Conservation (phyloP, 2,797 vertebrate genomes). For the Oreonectes daqikongensis region DNA sequence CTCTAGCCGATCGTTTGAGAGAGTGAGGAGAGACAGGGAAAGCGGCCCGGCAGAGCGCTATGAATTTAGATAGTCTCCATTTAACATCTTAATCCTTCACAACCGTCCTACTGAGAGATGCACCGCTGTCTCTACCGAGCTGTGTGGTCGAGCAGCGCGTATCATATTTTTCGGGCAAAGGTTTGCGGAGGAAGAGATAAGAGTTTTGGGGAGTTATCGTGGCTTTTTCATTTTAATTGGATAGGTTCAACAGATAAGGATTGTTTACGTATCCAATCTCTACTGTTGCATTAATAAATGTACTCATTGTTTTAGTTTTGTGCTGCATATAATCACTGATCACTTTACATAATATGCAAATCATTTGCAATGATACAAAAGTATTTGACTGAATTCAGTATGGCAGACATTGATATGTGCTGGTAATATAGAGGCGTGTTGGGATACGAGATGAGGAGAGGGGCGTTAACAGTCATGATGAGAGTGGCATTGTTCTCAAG, state of each 20-base stretch:
- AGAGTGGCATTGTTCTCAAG: conserved; percentile 79
- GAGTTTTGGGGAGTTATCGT: neutral
- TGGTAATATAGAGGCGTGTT: conserved; percentile 61
- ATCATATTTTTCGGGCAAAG: neutral
- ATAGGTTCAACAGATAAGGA: too few relatives aligned
- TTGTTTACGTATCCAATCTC: too few relatives aligned
- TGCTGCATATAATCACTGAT: neutral
- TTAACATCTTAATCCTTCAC: conserved; percentile 76
- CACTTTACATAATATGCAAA: conserved; percentile 24
- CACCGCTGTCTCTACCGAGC: conserved; percentile 53
- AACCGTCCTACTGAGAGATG: conserved; percentile 71
- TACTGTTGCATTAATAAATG: neutral
- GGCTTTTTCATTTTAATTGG: neutral
- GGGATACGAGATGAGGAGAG: conserved; percentile 65
- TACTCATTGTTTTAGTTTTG: neutral
- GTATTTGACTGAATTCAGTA: conserved; percentile 38
- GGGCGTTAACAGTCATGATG: conserved; percentile 75
- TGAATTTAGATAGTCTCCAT: conserved; percentile 77
- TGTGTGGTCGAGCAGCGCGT: neutral
- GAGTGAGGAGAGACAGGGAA: conserved; percentile 73
- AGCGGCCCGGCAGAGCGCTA: conserved; percentile 74
- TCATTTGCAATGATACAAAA: conserved; percentile 19
- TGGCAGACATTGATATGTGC: conserved; percentile 51
- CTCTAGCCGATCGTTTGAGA: conserved; percentile 83
- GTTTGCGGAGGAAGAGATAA: too few relatives aligned